phyloP scores from a whole-genome alignment of 92 coral and sea anemone genomes.

The Epizoanthus fatuus region DNA sequence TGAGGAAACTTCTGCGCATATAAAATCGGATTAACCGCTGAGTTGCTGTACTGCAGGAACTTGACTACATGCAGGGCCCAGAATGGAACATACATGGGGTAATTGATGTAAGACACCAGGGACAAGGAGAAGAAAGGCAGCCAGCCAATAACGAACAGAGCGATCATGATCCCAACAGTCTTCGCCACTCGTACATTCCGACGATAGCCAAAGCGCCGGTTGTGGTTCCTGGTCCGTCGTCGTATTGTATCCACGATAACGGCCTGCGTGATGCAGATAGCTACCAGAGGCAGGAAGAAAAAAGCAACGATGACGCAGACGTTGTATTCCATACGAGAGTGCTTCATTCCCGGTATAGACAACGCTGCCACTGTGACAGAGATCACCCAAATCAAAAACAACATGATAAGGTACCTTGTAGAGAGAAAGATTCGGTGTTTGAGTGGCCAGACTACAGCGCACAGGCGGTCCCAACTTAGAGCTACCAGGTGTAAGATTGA shows the following conservation, averaged over 20 bases:
- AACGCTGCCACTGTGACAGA: constrained; percentile 63
- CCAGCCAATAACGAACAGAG: constrained; percentile 76
- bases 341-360: constrained; percentile 62
- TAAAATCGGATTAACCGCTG: constrained; percentile 72
- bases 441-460: constrained; percentile 82
- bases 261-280: constrained; percentile 68
- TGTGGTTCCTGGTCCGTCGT: constrained; percentile 32
- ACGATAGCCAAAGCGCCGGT: constrained; percentile 42
- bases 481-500: constrained; percentile 83
- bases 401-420: constrained; percentile 43
- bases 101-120: constrained; percentile 34
- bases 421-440: constrained; percentile 73
- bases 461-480: constrained; percentile 85
- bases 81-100: constrained; percentile 10
- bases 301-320: constrained; percentile 66
- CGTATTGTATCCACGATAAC: constrained; percentile 55
- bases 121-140: constrained; percentile 75
- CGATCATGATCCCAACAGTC: constrained; percentile 75
- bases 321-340: constrained; percentile 64
- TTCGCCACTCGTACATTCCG: constrained; percentile 77
- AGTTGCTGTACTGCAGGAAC: constrained; percentile 83
- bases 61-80: constrained; percentile 79
- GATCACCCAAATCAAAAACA: constrained; percentile 58
- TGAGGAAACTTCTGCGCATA: constrained; percentile 83
- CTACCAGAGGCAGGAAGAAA: constrained; percentile 67